These are phyloP conservation scores for Fratercula arctica DNA, from an alignment of 2,797 vertebrate species.

Conservation along the genomic window DNA sequence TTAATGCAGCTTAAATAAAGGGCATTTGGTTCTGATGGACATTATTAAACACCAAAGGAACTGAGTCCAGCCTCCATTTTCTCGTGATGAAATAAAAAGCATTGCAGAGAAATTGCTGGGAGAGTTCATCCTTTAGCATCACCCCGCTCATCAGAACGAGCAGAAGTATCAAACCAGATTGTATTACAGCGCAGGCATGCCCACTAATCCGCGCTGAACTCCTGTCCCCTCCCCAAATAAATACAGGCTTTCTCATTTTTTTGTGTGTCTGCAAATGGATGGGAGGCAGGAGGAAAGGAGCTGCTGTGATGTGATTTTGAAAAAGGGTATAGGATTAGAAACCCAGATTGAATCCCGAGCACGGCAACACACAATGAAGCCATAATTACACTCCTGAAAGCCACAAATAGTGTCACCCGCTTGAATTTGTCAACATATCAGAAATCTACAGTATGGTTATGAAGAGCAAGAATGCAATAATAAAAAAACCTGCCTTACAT, in stretches of 20 bases:
- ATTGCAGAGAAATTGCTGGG: slow-evolving; percentile 16
- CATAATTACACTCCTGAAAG: slow-evolving; percentile 60
- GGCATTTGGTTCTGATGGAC: slow-evolving; percentile 60
- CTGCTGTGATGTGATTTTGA: slow-evolving; percentile 45
- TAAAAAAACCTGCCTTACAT: slow-evolving; percentile 1
- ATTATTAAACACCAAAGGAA: slow-evolving; percentile 63
- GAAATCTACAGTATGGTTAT: slow-evolving; percentile 40
- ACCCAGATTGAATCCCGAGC: slow-evolving; percentile 8
- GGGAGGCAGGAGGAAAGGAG: not conserved
- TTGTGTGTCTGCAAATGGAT: not conserved
- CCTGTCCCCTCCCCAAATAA: slow-evolving; percentile 43
- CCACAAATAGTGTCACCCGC: slow-evolving; percentile 35
- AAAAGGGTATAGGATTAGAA: slow-evolving; percentile 51
- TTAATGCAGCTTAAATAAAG: slow-evolving; percentile 68
- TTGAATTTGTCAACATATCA: slow-evolving; percentile 49
- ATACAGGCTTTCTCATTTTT: slow-evolving; percentile 41
- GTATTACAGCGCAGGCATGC: slow-evolving; percentile 4
- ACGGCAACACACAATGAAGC: slow-evolving; percentile 25
- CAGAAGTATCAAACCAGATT: slow-evolving; percentile 52
- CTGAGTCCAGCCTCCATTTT: slow-evolving; percentile 66
- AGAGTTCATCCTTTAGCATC: slow-evolving; percentile 50
- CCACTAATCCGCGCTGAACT: slow-evolving; percentile 25
- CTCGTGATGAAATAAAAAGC: slow-evolving; percentile 65
- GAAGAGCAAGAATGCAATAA: slow-evolving; percentile 17
- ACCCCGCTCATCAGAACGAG: slow-evolving; percentile 37